These are phyloP conservation scores for Protodeltote pygarga DNA, from an alignment of 2,888 invertebrate species.

Conservation along the genomic window DNA sequence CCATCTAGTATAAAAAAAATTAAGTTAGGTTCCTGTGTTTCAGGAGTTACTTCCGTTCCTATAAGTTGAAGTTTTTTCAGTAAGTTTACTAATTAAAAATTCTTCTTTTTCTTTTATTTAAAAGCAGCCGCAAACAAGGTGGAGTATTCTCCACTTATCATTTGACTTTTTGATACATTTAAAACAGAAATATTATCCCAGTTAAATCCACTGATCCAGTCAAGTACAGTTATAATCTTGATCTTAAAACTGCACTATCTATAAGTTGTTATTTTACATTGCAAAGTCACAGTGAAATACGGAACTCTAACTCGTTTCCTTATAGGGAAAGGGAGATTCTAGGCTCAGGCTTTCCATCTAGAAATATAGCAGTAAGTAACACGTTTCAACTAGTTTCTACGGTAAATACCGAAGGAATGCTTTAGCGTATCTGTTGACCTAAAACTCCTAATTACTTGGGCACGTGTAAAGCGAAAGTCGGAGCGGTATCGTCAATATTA, in stretches of 20 bases:
- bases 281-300: constrained; percentile 27
- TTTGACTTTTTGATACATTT: no score
- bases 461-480: constrained; percentile 32
- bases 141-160: no score
- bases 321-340: constrained; percentile 31
- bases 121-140: no score
- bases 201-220: constrained; percentile 18
- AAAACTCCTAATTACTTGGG: constrained; percentile 30
- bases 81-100: no score
- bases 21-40: no score
- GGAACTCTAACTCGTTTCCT: constrained; percentile 30
- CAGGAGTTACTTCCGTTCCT: no score
- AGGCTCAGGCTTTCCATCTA: constrained; percentile 19
- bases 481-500: constrained; percentile 11
- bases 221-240: constrained; percentile 32
- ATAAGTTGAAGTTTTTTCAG: no score
- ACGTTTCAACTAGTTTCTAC: neutral
- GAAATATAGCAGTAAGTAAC: constrained; percentile 9
- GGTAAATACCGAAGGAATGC: constrained; percentile 7
- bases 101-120: no score
- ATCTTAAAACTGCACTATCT: constrained; percentile 34
- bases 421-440: constrained; percentile 19
- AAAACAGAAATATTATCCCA: constrained; percentile 13
- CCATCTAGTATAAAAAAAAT: no score
- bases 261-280: constrained; percentile 42